Evolutionary conservation across 2,888 invertebrate genomes (phyloP).

Genomic region (Salpingus planirostris): DNA sequence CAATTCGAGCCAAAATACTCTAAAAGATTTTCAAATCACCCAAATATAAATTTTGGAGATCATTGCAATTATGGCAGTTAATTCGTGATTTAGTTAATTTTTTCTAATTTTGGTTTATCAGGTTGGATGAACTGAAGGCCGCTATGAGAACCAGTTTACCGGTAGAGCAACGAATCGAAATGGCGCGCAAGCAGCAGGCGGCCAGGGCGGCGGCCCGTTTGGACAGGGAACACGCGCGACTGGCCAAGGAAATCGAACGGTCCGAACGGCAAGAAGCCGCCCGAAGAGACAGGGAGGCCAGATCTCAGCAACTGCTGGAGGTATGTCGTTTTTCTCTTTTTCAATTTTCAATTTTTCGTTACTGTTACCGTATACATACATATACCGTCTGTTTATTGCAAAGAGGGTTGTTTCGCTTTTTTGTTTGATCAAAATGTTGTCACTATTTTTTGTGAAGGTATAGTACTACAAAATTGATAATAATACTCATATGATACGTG

Average conservation of each 20-base stretch:
- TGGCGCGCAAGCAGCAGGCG: conserved; percentile 62
- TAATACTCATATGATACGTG: too few species aligned
- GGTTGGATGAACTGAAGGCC: conserved; percentile 59
- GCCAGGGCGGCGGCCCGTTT: conserved; percentile 67
- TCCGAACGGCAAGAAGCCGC: conserved; percentile 76
- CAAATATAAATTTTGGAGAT: too few species aligned
- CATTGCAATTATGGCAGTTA: too few species aligned
- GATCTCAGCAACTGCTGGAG: conserved; percentile 82
- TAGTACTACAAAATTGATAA: too few species aligned
- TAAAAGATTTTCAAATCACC: too few species aligned
- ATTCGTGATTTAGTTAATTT: too few species aligned
- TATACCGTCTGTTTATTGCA: background rate
- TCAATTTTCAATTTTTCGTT: too few species aligned
- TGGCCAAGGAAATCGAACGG: conserved; percentile 66
- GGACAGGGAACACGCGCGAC: conserved; percentile 56
- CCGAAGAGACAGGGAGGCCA: conserved; percentile 69
- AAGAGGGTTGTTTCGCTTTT: background rate
- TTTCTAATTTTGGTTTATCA: conserved; percentile 21
- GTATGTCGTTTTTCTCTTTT: conserved; percentile 44
- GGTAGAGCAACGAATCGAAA: conserved; percentile 68
- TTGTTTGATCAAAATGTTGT: too few species aligned
- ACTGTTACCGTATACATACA: too few species aligned
- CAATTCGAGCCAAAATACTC: too few species aligned
- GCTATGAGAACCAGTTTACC: conserved; percentile 56
- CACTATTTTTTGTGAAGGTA: conserved; percentile 21